Evolutionary conservation across 1,140 invertebrate species (phyloP), one percentile per base, ranked within the genome.

Genomic region (Drosophila paulistorum): DNA sequence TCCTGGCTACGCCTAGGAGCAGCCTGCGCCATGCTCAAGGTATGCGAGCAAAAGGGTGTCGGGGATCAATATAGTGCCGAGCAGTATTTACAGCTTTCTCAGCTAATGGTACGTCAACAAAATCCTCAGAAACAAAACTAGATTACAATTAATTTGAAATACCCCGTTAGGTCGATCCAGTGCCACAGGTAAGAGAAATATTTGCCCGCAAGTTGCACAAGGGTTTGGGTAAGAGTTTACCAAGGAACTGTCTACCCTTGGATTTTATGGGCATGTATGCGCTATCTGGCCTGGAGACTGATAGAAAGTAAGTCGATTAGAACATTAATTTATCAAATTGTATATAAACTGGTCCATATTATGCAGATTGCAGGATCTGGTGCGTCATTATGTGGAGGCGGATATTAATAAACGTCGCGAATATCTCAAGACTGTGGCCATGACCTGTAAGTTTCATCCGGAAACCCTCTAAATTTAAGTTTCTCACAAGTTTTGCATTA

Each of bases 261-360:
- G 98, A 99, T 93, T 99, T 99, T 93, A 98, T 99, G 97, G 97
- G 97, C 33, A 97, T 98, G 92, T 98, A 99, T 92, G 96, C 96
- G 9, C 93, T 99, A 26, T 96, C 94, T 30, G 98, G 97, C 9
- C 95, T 96, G 72, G 98, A 99, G 93, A 94, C 95, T 23, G 96
- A 98, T 68, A 95, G 96, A 75, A 91, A 92, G 79, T 90, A 86
- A 64, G 81, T 17, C 37, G 3, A 1, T 5, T 23, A n/a, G 14
- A 23, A 33, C 30, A 30, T 30, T 7, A 6, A 30, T 30, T 35
- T 4, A 42, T 0, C 9, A 33, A 13, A n/a, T 7, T 10, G 2
- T 51, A 54, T 14, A 13, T 42, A 7, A 17, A 42, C 10, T 57
- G 7, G n/a, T 65, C 45, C 14, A 10, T 10, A 30, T 33, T 55